Evolutionary conservation across 2,888 invertebrate genomes (phyloP), one percentile per base, ranked within the genome.

Genomic region (Scaptomyza parva): DNA sequence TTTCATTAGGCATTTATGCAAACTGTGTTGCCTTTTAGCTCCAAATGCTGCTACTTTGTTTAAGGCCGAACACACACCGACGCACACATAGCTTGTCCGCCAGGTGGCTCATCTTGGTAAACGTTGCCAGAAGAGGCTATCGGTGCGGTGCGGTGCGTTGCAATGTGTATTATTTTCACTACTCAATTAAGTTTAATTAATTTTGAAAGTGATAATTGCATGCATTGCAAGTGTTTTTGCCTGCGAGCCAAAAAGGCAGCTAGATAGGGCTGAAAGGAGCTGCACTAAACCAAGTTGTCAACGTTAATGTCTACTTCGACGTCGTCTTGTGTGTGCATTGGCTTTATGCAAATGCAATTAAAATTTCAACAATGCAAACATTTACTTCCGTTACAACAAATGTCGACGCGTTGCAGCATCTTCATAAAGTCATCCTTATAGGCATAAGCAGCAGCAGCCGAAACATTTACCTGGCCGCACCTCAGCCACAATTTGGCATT

Each of bases 291-390:
- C 17, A 35, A 47, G 45, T 44, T 24, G 26, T 47, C 45, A 43
- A 37, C 44, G 66, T 40, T 17, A n/a, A 28, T 50, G 24, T 24
- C 39, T 66, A 26, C 28, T 17, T n/a, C 26, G 12, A 28, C 52
- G 45, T 30, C 17, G 40, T n/a, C n/a, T 37, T 41, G 37, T 67
- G 53, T 82, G 72, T 78, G 73, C 57, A 37, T 61, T 60, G 58
- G 77, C 76, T 86, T 85, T 88, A 88, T 88, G 89, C 81, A 88
- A 88, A 88, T 88, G 89, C 87, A 88, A 88, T 88, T 88, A 88
- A 88, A 88, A 88, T 88, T 88, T 88, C 79, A 88, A 88, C 87
- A 88, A 88, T 84, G 87, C 88, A 80, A 88, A 88, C 88, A 88
- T 88, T 88, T 88, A 88, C 89, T 78, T 88, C 87, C 89, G 88